Conservation (phyloP, 2,888 invertebrate genomes). For the Mellilla xanthometata region DNA sequence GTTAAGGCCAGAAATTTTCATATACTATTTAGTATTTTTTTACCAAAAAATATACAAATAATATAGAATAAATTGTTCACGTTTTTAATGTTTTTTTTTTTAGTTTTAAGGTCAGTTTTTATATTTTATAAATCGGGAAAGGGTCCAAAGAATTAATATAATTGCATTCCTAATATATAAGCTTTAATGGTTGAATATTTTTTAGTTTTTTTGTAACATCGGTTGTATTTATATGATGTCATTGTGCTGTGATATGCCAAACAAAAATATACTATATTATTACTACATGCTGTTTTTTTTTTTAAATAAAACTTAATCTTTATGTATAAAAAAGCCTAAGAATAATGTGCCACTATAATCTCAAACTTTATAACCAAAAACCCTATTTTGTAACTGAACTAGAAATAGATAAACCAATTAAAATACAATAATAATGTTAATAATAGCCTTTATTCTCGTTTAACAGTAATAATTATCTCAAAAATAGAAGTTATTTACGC, state of each 20-base stretch:
- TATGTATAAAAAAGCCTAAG: too few species aligned
- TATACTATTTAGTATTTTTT: too few species aligned
- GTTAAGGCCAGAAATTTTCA: too few species aligned
- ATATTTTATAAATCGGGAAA: background rate
- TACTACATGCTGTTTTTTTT: constrained; percentile 1
- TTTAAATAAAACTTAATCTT: background rate
- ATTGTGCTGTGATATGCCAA: constrained; percentile 11
- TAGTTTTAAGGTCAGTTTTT: background rate
- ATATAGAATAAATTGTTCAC: background rate
- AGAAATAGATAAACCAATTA: background rate
- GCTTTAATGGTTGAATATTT: background rate
- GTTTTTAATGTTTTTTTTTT: background rate
- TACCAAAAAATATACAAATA: too few species aligned
- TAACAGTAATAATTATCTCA: constrained; percentile 55
- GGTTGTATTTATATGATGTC: background rate
- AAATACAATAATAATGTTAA: constrained; percentile 8
- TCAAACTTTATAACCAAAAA: background rate
- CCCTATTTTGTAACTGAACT: background rate
- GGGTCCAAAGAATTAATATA: background rate
- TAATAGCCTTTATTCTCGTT: constrained; percentile 34
- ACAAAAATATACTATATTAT: constrained; percentile 1
- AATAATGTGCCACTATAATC: too few species aligned
- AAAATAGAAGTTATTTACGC: constrained; percentile 51
- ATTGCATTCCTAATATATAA: background rate
- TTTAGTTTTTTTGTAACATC: background rate